Evolutionary conservation across 1,140 invertebrate species (phyloP).

Genomic region (Lanistes nyassanus): DNA sequence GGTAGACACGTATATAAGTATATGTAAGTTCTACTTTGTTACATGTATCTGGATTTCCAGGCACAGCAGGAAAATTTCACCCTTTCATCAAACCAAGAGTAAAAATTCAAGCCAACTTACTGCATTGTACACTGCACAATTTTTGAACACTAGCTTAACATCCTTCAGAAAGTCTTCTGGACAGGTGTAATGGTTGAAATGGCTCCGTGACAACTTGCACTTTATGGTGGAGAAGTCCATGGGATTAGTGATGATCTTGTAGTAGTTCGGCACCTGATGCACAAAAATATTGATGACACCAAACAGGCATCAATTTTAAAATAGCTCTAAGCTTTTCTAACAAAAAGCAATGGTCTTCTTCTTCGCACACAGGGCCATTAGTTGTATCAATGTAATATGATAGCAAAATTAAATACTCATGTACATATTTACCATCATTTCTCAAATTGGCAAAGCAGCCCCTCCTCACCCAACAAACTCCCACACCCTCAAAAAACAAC

Average conservation of each 20-base stretch:
- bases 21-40: background rate
- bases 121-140: constrained; percentile 85
- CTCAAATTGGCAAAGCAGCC: too few relatives aligned
- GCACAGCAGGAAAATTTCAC: background rate
- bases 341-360: too few relatives aligned
- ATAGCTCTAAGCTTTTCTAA: too few relatives aligned
- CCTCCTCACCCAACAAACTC: too few relatives aligned
- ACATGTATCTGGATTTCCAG: background rate
- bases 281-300: constrained; percentile 1
- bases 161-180: constrained; percentile 83
- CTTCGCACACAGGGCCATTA: too few relatives aligned
- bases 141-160: constrained; percentile 86
- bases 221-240: constrained; percentile 87
- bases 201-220: constrained; percentile 79
- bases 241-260: constrained; percentile 80
- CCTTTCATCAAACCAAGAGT: background rate
- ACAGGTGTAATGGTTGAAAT: constrained; percentile 78
- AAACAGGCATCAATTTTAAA: too few relatives aligned
- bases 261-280: constrained; percentile 79
- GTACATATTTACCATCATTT: too few relatives aligned
- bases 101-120: constrained; percentile 70
- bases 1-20: background rate
- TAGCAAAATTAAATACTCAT: too few relatives aligned
- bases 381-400: too few relatives aligned
- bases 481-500: constrained; percentile 50